Conservation (phyloP, 2,888 invertebrate genomes). For the Cephus pygmeus region DNA sequence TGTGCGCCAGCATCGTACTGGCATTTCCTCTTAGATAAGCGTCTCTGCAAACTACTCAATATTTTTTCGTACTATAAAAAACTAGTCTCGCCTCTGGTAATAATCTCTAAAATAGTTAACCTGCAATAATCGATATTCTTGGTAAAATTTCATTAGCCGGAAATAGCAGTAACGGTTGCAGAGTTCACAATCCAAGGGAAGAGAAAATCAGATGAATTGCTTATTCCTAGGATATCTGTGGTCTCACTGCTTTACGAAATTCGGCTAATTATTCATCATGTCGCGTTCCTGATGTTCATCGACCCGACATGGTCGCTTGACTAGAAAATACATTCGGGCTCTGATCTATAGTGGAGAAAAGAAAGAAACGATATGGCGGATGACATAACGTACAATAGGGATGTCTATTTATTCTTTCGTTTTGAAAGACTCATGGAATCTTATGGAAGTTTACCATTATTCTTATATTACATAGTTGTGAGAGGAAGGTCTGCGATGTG, state of each 20-base stretch:
- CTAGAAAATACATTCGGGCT: not conserved
- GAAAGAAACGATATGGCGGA: not conserved
- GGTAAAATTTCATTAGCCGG: not conserved
- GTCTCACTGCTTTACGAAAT: not conserved
- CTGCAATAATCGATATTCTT: not conserved
- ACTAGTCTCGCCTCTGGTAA: not conserved
- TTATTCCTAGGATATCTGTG: not conserved
- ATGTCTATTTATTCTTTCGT: not conserved
- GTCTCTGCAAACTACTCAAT: not conserved
- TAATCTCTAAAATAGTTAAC: not conserved
- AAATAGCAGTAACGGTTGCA: not conserved
- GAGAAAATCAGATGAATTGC: not conserved
- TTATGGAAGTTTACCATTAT: not conserved
- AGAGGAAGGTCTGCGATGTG: not conserved
- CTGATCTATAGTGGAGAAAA: not conserved
- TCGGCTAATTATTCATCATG: not conserved
- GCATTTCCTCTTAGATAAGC: not conserved
- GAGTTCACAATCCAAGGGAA: not conserved
- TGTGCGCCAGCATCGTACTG: not conserved
- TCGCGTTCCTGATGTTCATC: not conserved
- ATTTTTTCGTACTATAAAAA: not conserved
- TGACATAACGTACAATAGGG: not conserved
- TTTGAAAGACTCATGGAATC: not conserved
- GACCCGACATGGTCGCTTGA: not conserved
- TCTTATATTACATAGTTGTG: not conserved